A percentile compares a stretch with the other conserved stretches of the same genome.
Evolutionary conservation across 2,797 vertebrate genomes (phyloP).

Genomic region (Carduelis carduelis): DNA sequence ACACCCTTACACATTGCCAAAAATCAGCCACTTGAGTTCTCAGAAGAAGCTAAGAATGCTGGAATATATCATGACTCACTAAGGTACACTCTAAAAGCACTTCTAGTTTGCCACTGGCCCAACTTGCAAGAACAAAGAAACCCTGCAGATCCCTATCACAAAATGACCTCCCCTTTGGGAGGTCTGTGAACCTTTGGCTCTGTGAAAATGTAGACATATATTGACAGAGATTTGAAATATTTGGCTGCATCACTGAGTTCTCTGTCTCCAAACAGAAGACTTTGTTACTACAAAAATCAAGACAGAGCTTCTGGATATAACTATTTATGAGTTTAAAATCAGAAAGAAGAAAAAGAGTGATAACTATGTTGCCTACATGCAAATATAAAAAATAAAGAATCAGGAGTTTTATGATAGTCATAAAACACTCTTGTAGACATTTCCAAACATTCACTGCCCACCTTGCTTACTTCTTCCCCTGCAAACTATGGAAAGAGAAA

Average conservation of each 20-base stretch:
- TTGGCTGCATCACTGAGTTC: neutral
- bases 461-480: accelerated
- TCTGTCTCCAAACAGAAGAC: neutral
- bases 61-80: neutral
- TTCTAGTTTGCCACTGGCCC: neutral
- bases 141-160: neutral
- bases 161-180: neutral
- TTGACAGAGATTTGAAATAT: neutral
- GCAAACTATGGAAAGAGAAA: neutral
- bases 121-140: neutral
- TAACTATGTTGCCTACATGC: neutral
- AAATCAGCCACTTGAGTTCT: neutral
- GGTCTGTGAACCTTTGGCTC: neutral
- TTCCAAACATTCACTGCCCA: neutral
- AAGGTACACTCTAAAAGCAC: neutral
- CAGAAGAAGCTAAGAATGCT: neutral
- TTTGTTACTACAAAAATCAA: neutral
- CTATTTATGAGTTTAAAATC: neutral
- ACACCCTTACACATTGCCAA: neutral
- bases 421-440: neutral
- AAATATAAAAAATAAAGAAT: neutral
- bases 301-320: neutral
- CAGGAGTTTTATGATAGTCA: neutral
- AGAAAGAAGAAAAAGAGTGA: neutral
- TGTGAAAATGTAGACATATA: neutral